A percentile compares a stretch with the other conserved stretches of the same genome.
Conservation (phyloP, 2,888 invertebrate species). For the Urechis unicinctus region DNA sequence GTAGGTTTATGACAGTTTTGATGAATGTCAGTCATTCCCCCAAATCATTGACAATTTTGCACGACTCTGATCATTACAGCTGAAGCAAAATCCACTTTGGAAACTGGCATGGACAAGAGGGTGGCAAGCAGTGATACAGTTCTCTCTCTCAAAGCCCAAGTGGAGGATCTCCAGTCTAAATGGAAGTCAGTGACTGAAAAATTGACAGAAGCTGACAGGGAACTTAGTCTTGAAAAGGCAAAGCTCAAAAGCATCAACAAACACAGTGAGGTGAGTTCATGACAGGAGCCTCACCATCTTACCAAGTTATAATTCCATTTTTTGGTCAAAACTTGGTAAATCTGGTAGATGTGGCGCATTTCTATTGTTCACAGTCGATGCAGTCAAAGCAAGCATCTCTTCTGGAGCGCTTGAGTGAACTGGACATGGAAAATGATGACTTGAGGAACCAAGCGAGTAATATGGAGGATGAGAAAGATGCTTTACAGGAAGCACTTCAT, state of each 20-base stretch:
- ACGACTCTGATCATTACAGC: too few relatives aligned
- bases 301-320: too few relatives aligned
- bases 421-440: conserved; percentile 39
- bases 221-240: conserved; percentile 34
- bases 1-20: too few relatives aligned
- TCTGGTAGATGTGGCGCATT: too few relatives aligned
- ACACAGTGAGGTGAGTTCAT: conserved; percentile 36
- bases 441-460: conserved; percentile 32
- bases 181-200: conserved; percentile 27
- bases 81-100: too few relatives aligned
- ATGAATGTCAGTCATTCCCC: too few relatives aligned
- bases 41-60: too few relatives aligned
- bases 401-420: conserved; percentile 30
- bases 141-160: conserved; percentile 22
- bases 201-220: conserved; percentile 27
- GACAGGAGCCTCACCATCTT: too few relatives aligned
- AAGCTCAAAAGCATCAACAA: conserved; percentile 35
- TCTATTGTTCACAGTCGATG: conserved; percentile 33
- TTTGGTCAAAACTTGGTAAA: too few relatives aligned
- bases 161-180: conserved; percentile 23
- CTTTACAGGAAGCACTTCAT: conserved; percentile 22
- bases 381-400: conserved; percentile 40
- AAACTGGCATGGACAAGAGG: conserved; percentile 28
- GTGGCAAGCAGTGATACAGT: conserved; percentile 25
- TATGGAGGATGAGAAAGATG: conserved; percentile 36